Conservation (phyloP, 2,797 vertebrate genomes). For the Mallotus villosus region DNA sequence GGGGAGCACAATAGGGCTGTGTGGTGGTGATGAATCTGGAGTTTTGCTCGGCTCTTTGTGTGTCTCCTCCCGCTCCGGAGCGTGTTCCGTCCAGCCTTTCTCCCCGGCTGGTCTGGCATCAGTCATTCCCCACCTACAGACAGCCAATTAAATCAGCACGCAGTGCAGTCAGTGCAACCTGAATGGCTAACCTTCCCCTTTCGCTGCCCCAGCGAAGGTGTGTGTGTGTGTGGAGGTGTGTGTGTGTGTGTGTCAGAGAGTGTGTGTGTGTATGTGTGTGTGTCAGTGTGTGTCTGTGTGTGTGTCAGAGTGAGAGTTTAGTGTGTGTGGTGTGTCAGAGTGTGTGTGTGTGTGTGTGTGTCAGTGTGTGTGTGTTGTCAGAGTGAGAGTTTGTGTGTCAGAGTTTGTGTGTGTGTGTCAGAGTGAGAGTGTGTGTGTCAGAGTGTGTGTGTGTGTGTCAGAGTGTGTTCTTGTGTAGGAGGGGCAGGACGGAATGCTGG, state of each 20-base stretch:
- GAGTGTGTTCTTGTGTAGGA: background rate
- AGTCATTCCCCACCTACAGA: conserved; percentile 47
- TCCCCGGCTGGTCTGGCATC: conserved; percentile 56
- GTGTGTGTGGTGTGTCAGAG: too few species aligned
- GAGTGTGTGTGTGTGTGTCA: conserved; percentile 8
- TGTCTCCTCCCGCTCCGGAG: conserved; percentile 12
- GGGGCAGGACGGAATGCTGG: conserved; percentile 12
- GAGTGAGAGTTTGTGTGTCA: background rate
- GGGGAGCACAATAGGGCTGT: conserved; percentile 29
- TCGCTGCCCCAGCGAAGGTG: conserved; percentile 41
- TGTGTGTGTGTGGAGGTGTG: conserved; percentile 32
- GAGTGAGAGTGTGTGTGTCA: background rate
- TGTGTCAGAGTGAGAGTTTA: too few species aligned
- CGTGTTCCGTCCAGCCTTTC: background rate
- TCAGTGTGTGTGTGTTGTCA: background rate
- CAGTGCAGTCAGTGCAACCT: conserved; percentile 34
- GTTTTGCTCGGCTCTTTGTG: conserved; percentile 23
- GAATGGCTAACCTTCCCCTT: conserved; percentile 33
- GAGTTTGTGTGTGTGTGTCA: background rate
- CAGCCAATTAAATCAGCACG: conserved; percentile 56
- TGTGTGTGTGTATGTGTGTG: background rate
- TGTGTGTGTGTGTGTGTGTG: background rate
- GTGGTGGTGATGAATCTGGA: conserved; percentile 51
- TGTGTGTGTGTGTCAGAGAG: conserved; percentile 12
- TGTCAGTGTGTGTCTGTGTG: too few species aligned